phyloP scores from a whole-genome alignment of 2,888 invertebrate genomes.

The Yponomeuta sedellus region DNA sequence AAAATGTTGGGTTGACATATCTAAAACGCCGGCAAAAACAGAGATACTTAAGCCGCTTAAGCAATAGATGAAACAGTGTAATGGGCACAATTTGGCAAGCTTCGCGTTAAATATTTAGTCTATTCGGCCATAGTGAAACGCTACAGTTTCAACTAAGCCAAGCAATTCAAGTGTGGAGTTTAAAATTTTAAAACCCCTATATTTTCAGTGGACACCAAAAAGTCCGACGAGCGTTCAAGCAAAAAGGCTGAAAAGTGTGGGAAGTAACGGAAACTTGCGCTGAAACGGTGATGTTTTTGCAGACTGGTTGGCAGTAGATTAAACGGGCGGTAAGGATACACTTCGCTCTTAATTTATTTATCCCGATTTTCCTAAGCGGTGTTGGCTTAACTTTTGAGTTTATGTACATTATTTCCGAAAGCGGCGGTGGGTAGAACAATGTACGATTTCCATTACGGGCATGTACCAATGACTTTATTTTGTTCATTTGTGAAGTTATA shows the following conservation, averaged over 20 bases:
- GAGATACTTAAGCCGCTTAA: no score
- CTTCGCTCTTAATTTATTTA: background rate
- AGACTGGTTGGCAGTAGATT: background rate
- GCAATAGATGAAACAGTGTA: background rate
- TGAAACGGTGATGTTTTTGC: background rate
- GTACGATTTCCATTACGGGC: no score
- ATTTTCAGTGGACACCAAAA: background rate
- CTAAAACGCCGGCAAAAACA: no score
- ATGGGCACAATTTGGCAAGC: background rate
- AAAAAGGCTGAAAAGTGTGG: background rate
- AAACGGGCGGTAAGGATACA: background rate
- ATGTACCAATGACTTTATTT: no score
- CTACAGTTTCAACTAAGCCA: background rate
- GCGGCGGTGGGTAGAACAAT: no score
- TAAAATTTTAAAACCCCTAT: slow-evolving; percentile 2
- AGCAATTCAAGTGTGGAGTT: background rate
- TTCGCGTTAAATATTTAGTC: background rate
- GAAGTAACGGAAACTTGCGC: background rate
- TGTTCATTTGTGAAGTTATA: no score
- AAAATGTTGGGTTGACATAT: no score
- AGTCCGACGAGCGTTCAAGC: background rate
- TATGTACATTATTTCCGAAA: no score
- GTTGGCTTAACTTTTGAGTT: no score
- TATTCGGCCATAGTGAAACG: background rate
- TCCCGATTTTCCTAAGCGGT: background rate